Conservation (phyloP, 2,888 invertebrate species). For the Cosmorhoe ocellata region DNA sequence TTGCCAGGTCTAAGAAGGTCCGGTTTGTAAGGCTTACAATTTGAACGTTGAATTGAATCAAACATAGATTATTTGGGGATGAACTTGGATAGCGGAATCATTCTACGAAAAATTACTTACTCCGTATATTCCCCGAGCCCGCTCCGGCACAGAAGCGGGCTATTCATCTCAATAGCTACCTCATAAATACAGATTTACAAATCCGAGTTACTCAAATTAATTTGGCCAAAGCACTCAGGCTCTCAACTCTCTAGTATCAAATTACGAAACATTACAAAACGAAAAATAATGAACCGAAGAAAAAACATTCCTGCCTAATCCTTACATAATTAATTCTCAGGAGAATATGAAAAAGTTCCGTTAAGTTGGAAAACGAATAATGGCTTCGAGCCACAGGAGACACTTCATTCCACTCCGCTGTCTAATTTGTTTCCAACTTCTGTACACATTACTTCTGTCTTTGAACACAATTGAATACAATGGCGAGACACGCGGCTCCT, state of each 20-base stretch:
- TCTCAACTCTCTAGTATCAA: conserved; percentile 15
- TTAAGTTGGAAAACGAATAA: conserved; percentile 56
- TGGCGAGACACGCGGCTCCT: conserved; percentile 38
- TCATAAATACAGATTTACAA: conserved; percentile 5
- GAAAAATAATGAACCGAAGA: conserved; percentile 50
- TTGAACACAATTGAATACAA: conserved; percentile 60
- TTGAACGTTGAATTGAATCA: no score
- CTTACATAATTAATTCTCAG: conserved; percentile 62
- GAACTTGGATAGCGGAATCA: no score
- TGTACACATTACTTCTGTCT: conserved; percentile 58
- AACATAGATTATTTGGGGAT: no score
- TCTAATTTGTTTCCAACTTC: conserved; percentile 64
- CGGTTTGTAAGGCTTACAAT: no score
- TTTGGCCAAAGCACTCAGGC: conserved; percentile 13
- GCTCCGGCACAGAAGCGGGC: background rate
- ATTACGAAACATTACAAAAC: conserved; percentile 22
- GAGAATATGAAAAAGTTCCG: conserved; percentile 58
- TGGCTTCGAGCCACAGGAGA: conserved; percentile 45
- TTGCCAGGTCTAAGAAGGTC: no score
- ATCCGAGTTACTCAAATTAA: conserved; percentile 11
- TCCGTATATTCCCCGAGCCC: no score
- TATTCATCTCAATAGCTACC: background rate
- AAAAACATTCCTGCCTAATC: conserved; percentile 55
- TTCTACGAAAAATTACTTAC: background rate
- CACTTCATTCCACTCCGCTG: conserved; percentile 47